phyloP scores from a whole-genome alignment of 1,140 invertebrate genomes.

The Campodea augens region DNA sequence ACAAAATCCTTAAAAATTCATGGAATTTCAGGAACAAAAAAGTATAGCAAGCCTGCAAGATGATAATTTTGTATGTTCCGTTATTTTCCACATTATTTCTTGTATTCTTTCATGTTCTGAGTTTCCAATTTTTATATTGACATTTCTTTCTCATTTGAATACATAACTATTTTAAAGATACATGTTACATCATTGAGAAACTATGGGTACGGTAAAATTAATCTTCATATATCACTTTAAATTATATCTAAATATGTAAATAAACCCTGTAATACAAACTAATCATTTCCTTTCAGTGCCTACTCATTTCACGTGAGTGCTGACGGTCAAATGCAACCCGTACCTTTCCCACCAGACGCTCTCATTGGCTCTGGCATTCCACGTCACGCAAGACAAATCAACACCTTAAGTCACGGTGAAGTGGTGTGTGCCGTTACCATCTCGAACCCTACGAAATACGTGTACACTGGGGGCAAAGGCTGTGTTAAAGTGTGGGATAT shows the following conservation, averaged over 20 bases:
- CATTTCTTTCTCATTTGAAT: conserved; percentile 1
- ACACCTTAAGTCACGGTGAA: conserved; percentile 84
- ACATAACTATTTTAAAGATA: conserved; percentile 5
- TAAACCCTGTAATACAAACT: too few species aligned
- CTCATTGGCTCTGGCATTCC: conserved; percentile 81
- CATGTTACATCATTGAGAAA: too few species aligned
- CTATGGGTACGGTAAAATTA: too few species aligned
- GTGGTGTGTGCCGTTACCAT: conserved; percentile 79
- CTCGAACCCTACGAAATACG: conserved; percentile 71
- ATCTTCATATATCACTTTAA: conserved; percentile 6
- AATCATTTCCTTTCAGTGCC: conserved; percentile 44
- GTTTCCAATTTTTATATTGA: background rate
- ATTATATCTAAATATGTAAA: too few species aligned
- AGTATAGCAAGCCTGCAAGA: too few species aligned
- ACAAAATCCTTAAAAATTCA: too few species aligned
- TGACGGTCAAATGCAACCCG: conserved; percentile 73
- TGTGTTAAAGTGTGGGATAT: conserved; percentile 96
- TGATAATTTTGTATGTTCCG: too few species aligned
- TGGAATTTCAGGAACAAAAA: too few species aligned
- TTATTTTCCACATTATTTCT: too few species aligned
- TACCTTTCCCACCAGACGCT: conserved; percentile 89
- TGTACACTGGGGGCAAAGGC: conserved; percentile 97
- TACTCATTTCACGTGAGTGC: conserved; percentile 85
- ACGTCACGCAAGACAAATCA: conserved; percentile 69
- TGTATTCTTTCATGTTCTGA: too few species aligned